Evolutionary conservation across 2,888 invertebrate genomes (phyloP).

Genomic region (Auanema freiburgensis): DNA sequence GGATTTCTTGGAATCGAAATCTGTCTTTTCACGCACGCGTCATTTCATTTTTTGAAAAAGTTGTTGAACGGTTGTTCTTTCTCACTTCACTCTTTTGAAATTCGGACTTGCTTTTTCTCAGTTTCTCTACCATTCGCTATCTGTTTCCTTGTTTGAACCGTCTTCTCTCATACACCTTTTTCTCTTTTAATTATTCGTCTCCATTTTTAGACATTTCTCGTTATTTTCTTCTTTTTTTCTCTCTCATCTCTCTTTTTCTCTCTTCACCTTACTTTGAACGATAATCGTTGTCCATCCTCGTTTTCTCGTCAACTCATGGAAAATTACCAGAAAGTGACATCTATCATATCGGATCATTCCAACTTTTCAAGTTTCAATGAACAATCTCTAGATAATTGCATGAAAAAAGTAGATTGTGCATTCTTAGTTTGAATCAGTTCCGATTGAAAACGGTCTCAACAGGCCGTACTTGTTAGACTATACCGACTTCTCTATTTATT

Average conservation of each 20-base stretch:
- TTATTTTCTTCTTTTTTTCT: slow-evolving; percentile 3
- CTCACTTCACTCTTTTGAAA: not conserved
- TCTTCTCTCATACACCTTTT: not conserved
- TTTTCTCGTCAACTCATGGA: too few relatives aligned
- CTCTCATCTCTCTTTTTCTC: slow-evolving; percentile 9
- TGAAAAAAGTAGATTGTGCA: too few relatives aligned
- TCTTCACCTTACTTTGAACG: not conserved
- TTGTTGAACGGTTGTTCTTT: not conserved
- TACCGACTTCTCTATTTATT: too few relatives aligned
- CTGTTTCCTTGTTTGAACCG: not conserved
- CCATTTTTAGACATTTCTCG: not conserved
- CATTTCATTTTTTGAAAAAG: not conserved
- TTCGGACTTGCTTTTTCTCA: not conserved
- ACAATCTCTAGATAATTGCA: too few relatives aligned
- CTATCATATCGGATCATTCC: too few relatives aligned
- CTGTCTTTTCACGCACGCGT: not conserved
- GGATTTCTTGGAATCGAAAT: too few relatives aligned
- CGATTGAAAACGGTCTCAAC: too few relatives aligned
- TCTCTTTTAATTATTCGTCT: not conserved
- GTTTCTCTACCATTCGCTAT: slow-evolving; percentile 3
- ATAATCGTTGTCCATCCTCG: too few relatives aligned
- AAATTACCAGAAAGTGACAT: too few relatives aligned
- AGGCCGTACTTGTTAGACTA: too few relatives aligned
- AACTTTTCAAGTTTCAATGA: too few relatives aligned
- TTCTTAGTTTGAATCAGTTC: too few relatives aligned